Percentiles rank a stretch among this genome's conserved stretches.
These are phyloP conservation scores for Elmis aenea DNA, from an alignment of 2,888 invertebrate species.

Conservation along the genomic window DNA sequence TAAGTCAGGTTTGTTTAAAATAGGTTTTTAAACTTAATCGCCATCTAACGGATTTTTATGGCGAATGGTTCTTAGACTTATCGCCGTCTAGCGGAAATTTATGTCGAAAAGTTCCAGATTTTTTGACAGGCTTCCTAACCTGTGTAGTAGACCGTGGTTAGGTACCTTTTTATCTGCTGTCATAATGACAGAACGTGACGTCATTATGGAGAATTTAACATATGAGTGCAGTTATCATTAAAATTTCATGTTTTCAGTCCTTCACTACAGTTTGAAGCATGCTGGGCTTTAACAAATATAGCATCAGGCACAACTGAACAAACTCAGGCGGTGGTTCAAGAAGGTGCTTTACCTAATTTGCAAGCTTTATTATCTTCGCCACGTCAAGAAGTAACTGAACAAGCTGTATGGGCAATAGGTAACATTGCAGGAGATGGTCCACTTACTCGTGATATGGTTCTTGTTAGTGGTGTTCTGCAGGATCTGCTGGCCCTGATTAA, in stretches of 20 bases:
- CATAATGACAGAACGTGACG: too few species aligned
- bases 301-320: constrained; percentile 92
- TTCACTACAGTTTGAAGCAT: constrained; percentile 86
- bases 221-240: too few species aligned
- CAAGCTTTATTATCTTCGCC: constrained; percentile 66
- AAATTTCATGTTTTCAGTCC: constrained; percentile 61
- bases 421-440: constrained; percentile 94
- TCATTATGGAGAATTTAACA: too few species aligned
- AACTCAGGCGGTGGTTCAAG: constrained; percentile 79
- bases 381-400: constrained; percentile 72
- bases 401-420: constrained; percentile 98
- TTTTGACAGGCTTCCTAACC: too few species aligned
- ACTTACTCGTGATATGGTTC: constrained; percentile 73
- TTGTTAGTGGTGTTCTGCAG: constrained; percentile 65
- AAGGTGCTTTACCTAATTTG: constrained; percentile 82
- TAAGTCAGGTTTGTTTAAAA: too few species aligned
- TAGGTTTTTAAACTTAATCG: too few species aligned
- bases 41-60: too few species aligned
- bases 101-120: too few species aligned
- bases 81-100: too few species aligned
- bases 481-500: constrained; percentile 65
- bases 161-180: too few species aligned
- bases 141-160: too few species aligned
- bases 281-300: constrained; percentile 97
- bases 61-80: too few species aligned